Evolutionary conservation across 2,113 vertebrate genomes (phyloP).

Genomic region (Hymenochirus boettgeri): DNA sequence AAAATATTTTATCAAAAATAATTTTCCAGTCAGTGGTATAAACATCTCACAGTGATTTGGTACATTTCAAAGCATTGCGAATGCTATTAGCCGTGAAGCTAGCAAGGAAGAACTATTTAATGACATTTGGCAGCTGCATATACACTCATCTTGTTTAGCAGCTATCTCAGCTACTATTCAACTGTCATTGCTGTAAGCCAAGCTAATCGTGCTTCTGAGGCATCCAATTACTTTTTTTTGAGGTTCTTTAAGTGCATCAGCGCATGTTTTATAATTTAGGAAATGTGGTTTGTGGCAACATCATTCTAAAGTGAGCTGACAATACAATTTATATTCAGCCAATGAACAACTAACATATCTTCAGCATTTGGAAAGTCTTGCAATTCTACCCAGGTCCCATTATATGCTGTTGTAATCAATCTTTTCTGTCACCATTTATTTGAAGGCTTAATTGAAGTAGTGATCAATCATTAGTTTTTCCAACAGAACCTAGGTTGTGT

Average conservation of each 20-base stretch:
- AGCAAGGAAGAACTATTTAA: not conserved
- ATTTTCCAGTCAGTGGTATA: no score
- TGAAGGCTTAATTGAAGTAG: not conserved
- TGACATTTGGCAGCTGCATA: not conserved
- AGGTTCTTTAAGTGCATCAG: not conserved
- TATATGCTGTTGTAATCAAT: not conserved
- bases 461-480: not conserved
- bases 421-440: not conserved
- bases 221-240: not conserved
- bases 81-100: not conserved
- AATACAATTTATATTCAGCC: constrained; percentile 3
- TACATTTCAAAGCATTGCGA: not conserved
- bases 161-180: not conserved
- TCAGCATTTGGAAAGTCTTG: not conserved
- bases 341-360: constrained; percentile 1
- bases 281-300: not conserved
- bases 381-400: not conserved
- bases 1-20: no score
- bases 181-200: not conserved
- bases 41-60: no score
- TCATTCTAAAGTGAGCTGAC: not conserved
- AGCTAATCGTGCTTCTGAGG: not conserved
- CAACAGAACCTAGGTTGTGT: not conserved
- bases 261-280: not conserved
- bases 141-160: constrained; percentile 1